Base-by-base conservation (phyloP, 2,888 invertebrate species). In the Julus scandinavius region DNA sequence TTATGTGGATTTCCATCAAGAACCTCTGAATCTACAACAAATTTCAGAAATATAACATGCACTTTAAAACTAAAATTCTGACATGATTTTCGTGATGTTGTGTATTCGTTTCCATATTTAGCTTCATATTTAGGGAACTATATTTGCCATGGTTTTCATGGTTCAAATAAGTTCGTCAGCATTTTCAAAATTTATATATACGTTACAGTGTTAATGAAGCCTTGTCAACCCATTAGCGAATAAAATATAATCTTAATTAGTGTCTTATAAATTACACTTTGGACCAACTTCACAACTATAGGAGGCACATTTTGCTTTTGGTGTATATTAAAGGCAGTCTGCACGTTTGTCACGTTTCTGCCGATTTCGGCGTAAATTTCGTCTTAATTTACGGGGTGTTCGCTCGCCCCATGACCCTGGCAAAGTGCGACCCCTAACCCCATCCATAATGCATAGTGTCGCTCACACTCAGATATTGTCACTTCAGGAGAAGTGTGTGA, bases 381-480 rank as follows among this genome's bases (percentile, higher is more conserved):
- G n/a, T 63, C 63, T 63, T 72, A 72, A 72, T 72, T 29, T 72
- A 72, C 72, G 72, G 72, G 72, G 72, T 72, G 72, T 72, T 72
- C 72, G 72, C 72, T 11, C 72, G 72, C 72, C 72, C 72, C 72
- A 9, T 72, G 72, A 72, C n/a, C 72, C 29, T 29, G 29, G 72
- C 72, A 72, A 72, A 72, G 72, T 29, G 29, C 72, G 72, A 72
- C 72, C 72, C 38, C 29, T 72, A 29, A 72, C 72, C 72, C 72
- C 72, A 7, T 11, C 63, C 63, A n/a, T 63, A 63, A 20, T 63
- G 63, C 63, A 29, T 29, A 29, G 29, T 29, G 29, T 29, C 29
- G 29, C 29, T 29, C 45, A 45, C 45, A 7, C 45, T 5, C 7
- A 29, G 54, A 17, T 54, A 17, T 54, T 54, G 54, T 54, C 29